These are phyloP conservation scores for Drosophila setosimentum DNA, from an alignment of 2,888 invertebrate genomes.

Conservation along the genomic window DNA sequence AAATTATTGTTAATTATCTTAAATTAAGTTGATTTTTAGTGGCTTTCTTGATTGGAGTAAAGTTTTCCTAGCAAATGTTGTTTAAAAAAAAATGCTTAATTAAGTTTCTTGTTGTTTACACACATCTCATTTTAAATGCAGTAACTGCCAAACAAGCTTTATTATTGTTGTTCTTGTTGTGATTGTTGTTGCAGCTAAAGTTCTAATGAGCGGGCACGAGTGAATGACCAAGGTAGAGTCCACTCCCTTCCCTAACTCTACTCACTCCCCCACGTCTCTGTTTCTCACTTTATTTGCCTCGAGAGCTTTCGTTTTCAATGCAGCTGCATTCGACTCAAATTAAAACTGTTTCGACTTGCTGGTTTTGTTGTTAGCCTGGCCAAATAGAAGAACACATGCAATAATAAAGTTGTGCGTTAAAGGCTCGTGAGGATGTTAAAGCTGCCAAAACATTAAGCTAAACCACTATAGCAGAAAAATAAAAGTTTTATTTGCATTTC, in stretches of 20 bases:
- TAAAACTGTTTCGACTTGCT: slow-evolving; percentile 46
- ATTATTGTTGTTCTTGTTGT: slow-evolving; percentile 2
- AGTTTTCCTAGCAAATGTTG: slow-evolving; percentile 48
- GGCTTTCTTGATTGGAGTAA: slow-evolving; percentile 62
- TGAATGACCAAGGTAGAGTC: neutral
- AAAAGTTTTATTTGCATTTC: slow-evolving; percentile 76
- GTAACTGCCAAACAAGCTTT: slow-evolving; percentile 19
- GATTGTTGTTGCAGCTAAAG: slow-evolving; percentile 24
- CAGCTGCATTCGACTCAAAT: slow-evolving; percentile 53
- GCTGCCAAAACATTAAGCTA: slow-evolving; percentile 46
- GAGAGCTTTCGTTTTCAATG: slow-evolving; percentile 43
- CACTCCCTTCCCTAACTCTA: neutral
- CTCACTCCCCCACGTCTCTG: neutral
- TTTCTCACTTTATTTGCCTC: neutral
- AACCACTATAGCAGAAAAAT: slow-evolving; percentile 24
- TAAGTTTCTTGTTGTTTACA: slow-evolving; percentile 38
- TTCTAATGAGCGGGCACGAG: slow-evolving; percentile 34
- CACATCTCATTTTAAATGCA: slow-evolving; percentile 23
- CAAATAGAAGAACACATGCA: slow-evolving; percentile 1
- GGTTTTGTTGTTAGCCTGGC: slow-evolving; percentile 11
- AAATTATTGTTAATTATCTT: no score
- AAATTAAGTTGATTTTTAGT: slow-evolving; percentile 13
- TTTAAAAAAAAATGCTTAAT: slow-evolving; percentile 67
- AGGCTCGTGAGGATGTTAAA: slow-evolving; percentile 37
- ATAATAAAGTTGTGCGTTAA: slow-evolving; percentile 23